Conservation (phyloP, 2,113 vertebrate genomes). For the Scortum barcoo region DNA sequence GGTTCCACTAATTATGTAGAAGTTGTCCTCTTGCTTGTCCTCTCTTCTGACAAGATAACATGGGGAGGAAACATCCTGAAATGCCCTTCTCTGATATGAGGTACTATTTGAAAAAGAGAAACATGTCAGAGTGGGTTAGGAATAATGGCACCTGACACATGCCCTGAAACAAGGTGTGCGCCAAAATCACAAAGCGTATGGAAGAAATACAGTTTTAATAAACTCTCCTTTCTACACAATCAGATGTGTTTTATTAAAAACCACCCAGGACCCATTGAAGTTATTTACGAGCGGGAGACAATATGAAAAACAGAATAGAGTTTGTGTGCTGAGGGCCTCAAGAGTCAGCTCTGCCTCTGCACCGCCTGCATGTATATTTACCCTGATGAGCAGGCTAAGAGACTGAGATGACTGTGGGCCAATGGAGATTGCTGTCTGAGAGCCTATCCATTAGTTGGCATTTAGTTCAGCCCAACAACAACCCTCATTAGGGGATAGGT, state of each 20-base stretch:
- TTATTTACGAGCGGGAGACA: conserved; percentile 55
- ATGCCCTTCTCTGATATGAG: conserved; percentile 12
- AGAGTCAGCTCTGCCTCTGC: conserved; percentile 27
- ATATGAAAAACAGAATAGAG: conserved; percentile 57
- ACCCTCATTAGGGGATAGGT: conserved; percentile 65
- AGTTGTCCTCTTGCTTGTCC: conserved; percentile 5
- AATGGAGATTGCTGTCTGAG: conserved; percentile 54
- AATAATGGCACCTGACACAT: conserved; percentile 53
- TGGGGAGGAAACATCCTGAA: background rate
- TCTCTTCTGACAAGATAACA: conserved; percentile 8
- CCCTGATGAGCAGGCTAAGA: conserved; percentile 54
- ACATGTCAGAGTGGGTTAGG: background rate
- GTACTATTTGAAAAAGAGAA: conserved; percentile 14
- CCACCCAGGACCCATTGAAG: conserved; percentile 37
- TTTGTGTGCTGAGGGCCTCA: conserved; percentile 47
- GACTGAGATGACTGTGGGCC: conserved; percentile 48
- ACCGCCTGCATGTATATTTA: conserved; percentile 31
- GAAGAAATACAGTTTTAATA: conserved; percentile 71
- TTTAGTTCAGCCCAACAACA: conserved; percentile 59
- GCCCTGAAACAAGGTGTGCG: conserved; percentile 14
- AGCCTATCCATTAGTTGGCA: conserved; percentile 65
- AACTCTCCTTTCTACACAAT: conserved; percentile 60
- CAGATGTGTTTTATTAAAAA: conserved; percentile 64
- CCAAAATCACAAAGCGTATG: conserved; percentile 24
- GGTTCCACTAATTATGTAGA: conserved; percentile 13